Percentiles rank a stretch among this genome's conserved stretches.
phyloP scores from a whole-genome alignment of 2,797 vertebrate species.

The Rhincodon typus region DNA sequence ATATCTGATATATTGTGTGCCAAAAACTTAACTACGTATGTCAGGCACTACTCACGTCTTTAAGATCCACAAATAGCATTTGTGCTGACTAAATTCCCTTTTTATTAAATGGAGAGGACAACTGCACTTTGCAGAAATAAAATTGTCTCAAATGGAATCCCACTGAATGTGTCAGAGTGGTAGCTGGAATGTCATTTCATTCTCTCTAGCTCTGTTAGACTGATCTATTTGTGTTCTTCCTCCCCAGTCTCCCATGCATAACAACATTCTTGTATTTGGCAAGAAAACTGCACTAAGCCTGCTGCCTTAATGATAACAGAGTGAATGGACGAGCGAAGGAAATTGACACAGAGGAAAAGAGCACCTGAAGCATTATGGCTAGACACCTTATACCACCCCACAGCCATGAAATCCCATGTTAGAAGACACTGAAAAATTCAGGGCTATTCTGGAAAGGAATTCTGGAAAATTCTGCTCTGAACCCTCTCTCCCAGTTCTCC shows the following conservation, averaged over 20 bases:
- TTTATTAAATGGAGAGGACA: background rate
- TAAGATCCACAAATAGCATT: background rate
- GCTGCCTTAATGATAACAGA: background rate
- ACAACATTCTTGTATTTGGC: background rate
- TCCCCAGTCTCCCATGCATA: background rate
- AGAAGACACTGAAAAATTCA: background rate
- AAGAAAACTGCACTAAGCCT: background rate
- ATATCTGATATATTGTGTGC: background rate
- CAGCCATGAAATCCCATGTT: background rate
- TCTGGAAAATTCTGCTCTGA: background rate
- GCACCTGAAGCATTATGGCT: background rate
- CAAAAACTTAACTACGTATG: background rate
- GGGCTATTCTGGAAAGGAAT: background rate
- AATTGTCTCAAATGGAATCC: background rate
- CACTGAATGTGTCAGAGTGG: background rate
- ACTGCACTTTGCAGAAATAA: background rate
- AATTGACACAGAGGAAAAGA: background rate
- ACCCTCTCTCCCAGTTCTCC: background rate
- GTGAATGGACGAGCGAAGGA: background rate
- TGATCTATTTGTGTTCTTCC: background rate
- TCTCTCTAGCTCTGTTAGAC: background rate
- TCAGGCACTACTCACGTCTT: background rate
- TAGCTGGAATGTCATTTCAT: background rate
- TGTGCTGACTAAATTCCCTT: background rate
- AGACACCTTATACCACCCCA: background rate